Percentiles rank a stretch among this genome's conserved stretches.
phyloP scores from a whole-genome alignment of 2,113 vertebrate species.

The Mustela lutreola region DNA sequence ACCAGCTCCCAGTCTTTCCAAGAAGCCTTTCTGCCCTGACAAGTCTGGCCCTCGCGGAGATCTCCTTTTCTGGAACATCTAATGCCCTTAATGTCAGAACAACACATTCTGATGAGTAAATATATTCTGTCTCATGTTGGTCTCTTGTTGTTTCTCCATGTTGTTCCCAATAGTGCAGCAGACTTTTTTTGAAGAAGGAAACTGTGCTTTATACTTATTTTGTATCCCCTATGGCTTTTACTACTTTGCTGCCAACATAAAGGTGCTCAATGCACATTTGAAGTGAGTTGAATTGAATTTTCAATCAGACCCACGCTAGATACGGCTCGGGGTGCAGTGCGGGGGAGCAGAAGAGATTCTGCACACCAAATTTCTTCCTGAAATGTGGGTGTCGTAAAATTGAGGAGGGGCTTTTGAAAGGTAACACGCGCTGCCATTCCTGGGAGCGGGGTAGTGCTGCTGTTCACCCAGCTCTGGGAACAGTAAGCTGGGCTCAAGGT shows the following conservation, averaged over 20 bases:
- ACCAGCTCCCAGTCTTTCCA: not conserved
- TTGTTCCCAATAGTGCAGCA: not conserved
- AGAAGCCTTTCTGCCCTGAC: conserved; percentile 14
- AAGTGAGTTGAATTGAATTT: conserved; percentile 79
- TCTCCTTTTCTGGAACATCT: not conserved
- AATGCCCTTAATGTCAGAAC: conserved; percentile 53
- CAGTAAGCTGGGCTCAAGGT: not conserved
- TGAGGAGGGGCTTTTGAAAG: conserved; percentile 34
- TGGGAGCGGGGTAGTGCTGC: not conserved
- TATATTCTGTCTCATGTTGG: conserved; percentile 73
- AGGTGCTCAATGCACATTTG: conserved; percentile 72
- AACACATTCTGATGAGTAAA: conserved; percentile 62
- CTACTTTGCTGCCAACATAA: conserved; percentile 72
- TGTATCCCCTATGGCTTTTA: conserved; percentile 74
- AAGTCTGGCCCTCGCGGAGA: not conserved
- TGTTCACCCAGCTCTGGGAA: conserved; percentile 18
- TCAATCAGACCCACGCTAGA: conserved; percentile 54
- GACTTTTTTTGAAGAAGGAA: conserved; percentile 66
- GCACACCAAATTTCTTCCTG: conserved; percentile 21
- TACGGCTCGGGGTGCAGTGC: not conserved
- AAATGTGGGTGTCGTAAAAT: conserved; percentile 50
- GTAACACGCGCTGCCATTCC: not conserved
- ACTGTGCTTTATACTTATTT: conserved; percentile 71
- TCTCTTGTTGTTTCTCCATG: conserved; percentile 59
- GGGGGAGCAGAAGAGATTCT: not conserved